Evolutionary conservation across 2,888 invertebrate genomes (phyloP), one percentile per base, ranked within the genome.

Genomic region (Eristalinus sepulchralis): DNA sequence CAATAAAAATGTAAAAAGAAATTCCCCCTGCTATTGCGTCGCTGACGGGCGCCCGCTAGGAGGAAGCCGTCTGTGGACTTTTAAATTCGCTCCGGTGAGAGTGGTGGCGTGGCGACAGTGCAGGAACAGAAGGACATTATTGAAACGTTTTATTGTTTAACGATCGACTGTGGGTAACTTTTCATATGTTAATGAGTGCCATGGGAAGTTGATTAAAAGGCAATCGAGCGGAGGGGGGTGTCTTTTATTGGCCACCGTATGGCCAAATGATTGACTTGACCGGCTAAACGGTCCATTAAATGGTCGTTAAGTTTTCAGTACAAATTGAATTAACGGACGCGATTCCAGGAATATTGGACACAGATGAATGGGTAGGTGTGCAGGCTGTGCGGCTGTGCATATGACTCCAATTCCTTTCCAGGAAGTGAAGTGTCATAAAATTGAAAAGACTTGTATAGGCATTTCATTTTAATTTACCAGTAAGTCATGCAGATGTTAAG

Each of bases 161-260:
- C 73, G 34, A 64, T 55, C 63, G 70, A 31, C 68, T 77, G 78
- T 73, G 85, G 85, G 82, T 78, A 78, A 86, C 82, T 86, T 82
- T 75, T 86, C 77, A 86, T 78, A 86, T 82, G 78, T 59, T 86
- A 82, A 82, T 86, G 72, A 72, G 73, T 1, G 53, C 4, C 47
- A 67, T 64, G 62, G 20, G 60, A 70, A 82, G 77, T 82, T 82
- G 55, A 85, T 85, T 78, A 70, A 85, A 82, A 39, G 59, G 55
- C 82, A 11, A 75, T 82, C 64, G 53, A 78, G 67, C 1, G 31
- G 20, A 53, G 34, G 34, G 22, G 22, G 34, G 33, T 11, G 55
- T 33, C 27, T 63, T 72, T 67, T 33, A 57, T 81, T 77, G 63
- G 24, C 33, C 55, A 34, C 20, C 17, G 60, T 60, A 68, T 73